These are phyloP conservation scores for Drosophila melanogaster DNA, from an alignment of 1,140 invertebrate species.

Conservation along the genomic window DNA sequence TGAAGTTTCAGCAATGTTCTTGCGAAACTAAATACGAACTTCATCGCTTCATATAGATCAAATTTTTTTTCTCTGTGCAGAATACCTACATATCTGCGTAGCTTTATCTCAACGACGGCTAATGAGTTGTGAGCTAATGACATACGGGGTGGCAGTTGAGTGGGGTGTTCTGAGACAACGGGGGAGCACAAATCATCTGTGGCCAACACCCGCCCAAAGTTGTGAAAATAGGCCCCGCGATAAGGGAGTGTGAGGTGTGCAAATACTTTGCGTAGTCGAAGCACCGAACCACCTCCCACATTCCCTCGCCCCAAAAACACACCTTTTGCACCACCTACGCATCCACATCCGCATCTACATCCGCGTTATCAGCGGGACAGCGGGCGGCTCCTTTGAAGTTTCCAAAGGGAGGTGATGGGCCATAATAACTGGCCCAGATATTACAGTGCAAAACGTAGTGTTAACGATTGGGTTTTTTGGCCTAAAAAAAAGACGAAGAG, in stretches of 20 bases:
- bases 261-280: constrained; percentile 54
- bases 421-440: constrained; percentile 9
- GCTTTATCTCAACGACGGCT: constrained; percentile 15
- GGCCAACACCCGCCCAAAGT: constrained; percentile 70
- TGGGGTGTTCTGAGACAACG: neutral
- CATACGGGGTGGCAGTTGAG: constrained; percentile 1
- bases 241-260: constrained; percentile 38
- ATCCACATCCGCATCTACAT: constrained; percentile 65
- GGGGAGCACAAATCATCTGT: constrained; percentile 37
- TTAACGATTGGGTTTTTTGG: neutral
- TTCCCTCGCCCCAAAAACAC: constrained; percentile 1
- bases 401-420: constrained; percentile 22
- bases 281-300: neutral
- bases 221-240: constrained; percentile 56
- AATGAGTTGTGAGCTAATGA: constrained; percentile 19
- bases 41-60: no score
- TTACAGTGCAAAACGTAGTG: constrained; percentile 1
- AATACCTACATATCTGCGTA: neutral
- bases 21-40: no score
- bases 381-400: constrained; percentile 44
- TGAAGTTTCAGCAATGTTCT: no score
- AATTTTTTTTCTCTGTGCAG: constrained; percentile 9
- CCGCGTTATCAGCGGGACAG: constrained; percentile 47
- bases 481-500: neutral
- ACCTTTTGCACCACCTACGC: constrained; percentile 19